Evolutionary conservation across 2,888 invertebrate species (phyloP).

Genomic region (Hydriomena furcata): DNA sequence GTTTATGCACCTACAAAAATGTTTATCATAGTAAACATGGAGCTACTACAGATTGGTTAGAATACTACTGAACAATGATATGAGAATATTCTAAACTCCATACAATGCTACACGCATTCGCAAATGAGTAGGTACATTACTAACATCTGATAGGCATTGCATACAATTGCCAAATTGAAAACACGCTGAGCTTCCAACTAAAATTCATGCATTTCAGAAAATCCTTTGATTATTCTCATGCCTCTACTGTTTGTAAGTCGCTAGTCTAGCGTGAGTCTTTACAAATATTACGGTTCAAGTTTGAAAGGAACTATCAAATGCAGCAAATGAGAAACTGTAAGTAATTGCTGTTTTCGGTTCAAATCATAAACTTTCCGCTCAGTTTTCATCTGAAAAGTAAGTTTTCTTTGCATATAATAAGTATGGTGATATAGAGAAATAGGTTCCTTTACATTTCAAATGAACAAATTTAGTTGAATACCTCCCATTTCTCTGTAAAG

Average conservation of each 20-base stretch:
- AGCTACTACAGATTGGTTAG: too few relatives aligned
- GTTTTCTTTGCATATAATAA: neutral
- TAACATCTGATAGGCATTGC: too few relatives aligned
- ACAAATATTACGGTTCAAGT: slow-evolving; percentile 24
- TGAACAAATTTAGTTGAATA: too few relatives aligned
- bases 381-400: slow-evolving; percentile 13
- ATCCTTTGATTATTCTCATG: slow-evolving; percentile 1
- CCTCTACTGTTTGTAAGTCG: slow-evolving; percentile 7
- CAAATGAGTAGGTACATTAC: too few relatives aligned
- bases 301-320: slow-evolving; percentile 25
- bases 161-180: neutral
- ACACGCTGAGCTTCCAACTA: neutral
- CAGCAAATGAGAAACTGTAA: slow-evolving; percentile 26
- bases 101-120: too few relatives aligned
- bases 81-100: too few relatives aligned
- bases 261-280: slow-evolving; percentile 6
- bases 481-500: too few relatives aligned
- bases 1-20: neutral
- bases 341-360: slow-evolving; percentile 22
- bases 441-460: too few relatives aligned
- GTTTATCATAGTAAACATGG: too few relatives aligned
- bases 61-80: too few relatives aligned
- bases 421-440: too few relatives aligned
- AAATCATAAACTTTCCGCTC: slow-evolving; percentile 12
- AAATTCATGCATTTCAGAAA: neutral